Evolutionary conservation across 2,888 invertebrate species (phyloP).

Genomic region (Cactoblastis cactorum): DNA sequence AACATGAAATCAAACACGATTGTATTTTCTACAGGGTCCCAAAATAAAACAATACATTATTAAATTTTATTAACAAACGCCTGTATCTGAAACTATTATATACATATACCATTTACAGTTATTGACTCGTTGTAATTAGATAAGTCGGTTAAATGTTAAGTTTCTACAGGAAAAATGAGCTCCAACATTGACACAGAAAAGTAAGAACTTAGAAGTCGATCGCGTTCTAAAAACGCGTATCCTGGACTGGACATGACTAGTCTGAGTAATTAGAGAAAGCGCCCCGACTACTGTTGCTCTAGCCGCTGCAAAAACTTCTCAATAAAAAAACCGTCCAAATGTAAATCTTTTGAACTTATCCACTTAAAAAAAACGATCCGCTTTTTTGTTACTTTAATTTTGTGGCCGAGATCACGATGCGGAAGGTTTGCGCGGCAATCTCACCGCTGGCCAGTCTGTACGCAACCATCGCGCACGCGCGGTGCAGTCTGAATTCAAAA

Average conservation of each 20-base stretch:
- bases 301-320: constrained; percentile 31
- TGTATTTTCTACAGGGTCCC: too few species aligned
- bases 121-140: too few species aligned
- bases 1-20: too few species aligned
- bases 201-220: constrained; percentile 2
- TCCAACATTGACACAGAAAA: not conserved
- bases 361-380: constrained; percentile 6
- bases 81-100: too few species aligned
- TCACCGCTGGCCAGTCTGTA: constrained; percentile 34
- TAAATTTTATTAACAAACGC: too few species aligned
- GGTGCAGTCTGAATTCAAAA: constrained; percentile 29
- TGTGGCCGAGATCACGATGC: constrained; percentile 27
- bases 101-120: too few species aligned
- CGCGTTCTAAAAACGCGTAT: constrained; percentile 20
- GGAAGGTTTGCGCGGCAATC: constrained; percentile 25
- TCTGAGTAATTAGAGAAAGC: constrained; percentile 56
- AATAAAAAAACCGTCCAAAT: constrained; percentile 12
- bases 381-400: constrained; percentile 32
- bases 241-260: constrained; percentile 37
- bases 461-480: constrained; percentile 48
- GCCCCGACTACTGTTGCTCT: constrained; percentile 22
- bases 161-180: not conserved
- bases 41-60: too few species aligned
- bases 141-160: not conserved
- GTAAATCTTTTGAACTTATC: constrained; percentile 17